phyloP scores from a whole-genome alignment of 2,113 vertebrate species.

The Antennarius striatus region DNA sequence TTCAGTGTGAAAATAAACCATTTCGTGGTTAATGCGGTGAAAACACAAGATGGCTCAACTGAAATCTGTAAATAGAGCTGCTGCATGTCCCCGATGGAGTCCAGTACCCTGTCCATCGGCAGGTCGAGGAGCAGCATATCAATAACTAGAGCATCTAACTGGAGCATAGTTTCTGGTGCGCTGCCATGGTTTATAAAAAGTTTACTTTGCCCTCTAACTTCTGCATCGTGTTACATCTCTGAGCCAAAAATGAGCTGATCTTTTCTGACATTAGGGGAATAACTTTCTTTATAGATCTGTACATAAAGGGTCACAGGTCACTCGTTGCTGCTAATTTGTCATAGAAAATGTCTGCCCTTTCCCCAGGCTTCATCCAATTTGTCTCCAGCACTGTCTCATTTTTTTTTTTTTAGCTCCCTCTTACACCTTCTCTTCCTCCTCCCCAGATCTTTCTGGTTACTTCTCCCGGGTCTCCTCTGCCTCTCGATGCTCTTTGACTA shows the following conservation, averaged over 20 bases:
- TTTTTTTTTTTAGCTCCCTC: neutral
- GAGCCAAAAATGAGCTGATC: constrained; percentile 42
- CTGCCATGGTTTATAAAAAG: constrained; percentile 52
- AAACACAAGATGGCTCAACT: neutral
- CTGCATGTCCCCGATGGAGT: neutral
- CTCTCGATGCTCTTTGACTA: constrained; percentile 38
- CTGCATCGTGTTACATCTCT: constrained; percentile 32
- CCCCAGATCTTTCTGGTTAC: neutral
- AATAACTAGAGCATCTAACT: constrained; percentile 58
- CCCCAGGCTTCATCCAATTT: constrained; percentile 14
- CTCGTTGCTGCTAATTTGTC: constrained; percentile 47
- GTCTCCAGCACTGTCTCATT: constrained; percentile 1
- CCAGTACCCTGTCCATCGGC: constrained; percentile 5
- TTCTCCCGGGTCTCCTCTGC: constrained; percentile 21
- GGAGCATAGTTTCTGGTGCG: constrained; percentile 48
- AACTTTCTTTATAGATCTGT: constrained; percentile 10
- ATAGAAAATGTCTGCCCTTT: constrained; percentile 23
- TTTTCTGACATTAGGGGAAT: constrained; percentile 1
- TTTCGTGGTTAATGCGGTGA: no score
- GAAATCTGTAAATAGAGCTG: neutral
- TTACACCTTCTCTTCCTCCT: neutral
- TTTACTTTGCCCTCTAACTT: constrained; percentile 36
- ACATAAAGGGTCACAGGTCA: constrained; percentile 15
- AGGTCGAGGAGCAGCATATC: constrained; percentile 18
- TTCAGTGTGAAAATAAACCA: no score